Evolutionary conservation across 1,140 invertebrate genomes (phyloP).

Genomic region (Achatina immaculata): DNA sequence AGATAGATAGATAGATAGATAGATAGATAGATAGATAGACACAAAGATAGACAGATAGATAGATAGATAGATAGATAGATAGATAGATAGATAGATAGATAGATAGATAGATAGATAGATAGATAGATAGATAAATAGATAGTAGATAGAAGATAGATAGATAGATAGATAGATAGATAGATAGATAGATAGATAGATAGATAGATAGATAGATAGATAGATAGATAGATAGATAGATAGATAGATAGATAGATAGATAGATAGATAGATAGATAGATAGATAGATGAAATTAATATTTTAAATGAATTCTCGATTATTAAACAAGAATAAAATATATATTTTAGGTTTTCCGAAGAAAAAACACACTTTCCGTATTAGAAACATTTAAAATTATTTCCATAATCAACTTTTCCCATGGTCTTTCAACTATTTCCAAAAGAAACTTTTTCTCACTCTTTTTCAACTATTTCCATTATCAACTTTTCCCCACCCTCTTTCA

Average conservation of each 20-base stretch:
- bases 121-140: conserved; percentile 7
- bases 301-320: no score
- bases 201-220: conserved; percentile 22
- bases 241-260: conserved; percentile 22
- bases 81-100: conserved; percentile 7
- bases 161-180: conserved; percentile 13
- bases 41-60: background rate
- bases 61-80: conserved; percentile 9
- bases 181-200: conserved; percentile 22
- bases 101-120: conserved; percentile 4
- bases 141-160: conserved; percentile 13
- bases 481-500: no score
- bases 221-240: conserved; percentile 22
- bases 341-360: no score
- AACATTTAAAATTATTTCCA: no score
- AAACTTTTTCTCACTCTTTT: no score
- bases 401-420: no score
- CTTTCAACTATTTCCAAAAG: no score
- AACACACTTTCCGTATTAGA: no score
- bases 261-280: conserved; percentile 22
- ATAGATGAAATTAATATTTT: conserved; percentile 1
- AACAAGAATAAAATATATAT: no score
- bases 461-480: no score
- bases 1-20: background rate
- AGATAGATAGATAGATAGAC: conserved; percentile 1